Base-by-base conservation (phyloP, 2,888 invertebrate species). In the Aproaerema taeniolella region DNA sequence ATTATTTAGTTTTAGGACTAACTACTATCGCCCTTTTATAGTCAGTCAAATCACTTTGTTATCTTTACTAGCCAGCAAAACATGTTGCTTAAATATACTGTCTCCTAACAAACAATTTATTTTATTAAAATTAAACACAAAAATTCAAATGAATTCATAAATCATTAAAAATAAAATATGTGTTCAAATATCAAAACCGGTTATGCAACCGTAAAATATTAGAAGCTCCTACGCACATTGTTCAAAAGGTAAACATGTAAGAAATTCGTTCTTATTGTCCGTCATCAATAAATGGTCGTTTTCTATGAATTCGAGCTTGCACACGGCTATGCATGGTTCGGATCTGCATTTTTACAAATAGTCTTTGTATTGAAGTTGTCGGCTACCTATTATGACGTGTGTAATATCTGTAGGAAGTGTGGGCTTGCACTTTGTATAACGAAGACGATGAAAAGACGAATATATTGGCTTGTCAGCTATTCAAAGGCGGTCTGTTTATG, bases 241-340 rank as follows among this genome's bases (percentile, higher is more conserved):
- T 72, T 70, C 61, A 53, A 62, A 71, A 72, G 52, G 69, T 74
- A 77, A 79, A 80, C 72, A 79, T 62, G 62, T 66, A 63, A 66
- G 69, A 71, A 67, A 72, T 70, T 64, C 67, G 59, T 68, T 70
- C 65, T 63, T 68, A 68, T 73, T 73, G 69, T 71, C 61, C 61
- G 58, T 52, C 61, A 50, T 59, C 61, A 67, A 69, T 69, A 68
- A 74, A 68, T 60, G 64, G 61, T 47, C 52, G 54, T 48, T 48
- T 61, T 67, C 59, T 65, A 49, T 59, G 55, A 55, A 53, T 61
- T 60, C 46, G 53, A 60, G 59, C 58, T 58, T 55, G 60, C 53
- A 26, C 8, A n/a, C 20, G n/a, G 31, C 37, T 31, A 30, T 40
- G 43, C 37, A 43, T 38, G 36, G 34, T 38, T 37, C 43, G 36